Evolutionary conservation across 1,140 invertebrate species (phyloP).

Genomic region (Tetragnatha versicolor): DNA sequence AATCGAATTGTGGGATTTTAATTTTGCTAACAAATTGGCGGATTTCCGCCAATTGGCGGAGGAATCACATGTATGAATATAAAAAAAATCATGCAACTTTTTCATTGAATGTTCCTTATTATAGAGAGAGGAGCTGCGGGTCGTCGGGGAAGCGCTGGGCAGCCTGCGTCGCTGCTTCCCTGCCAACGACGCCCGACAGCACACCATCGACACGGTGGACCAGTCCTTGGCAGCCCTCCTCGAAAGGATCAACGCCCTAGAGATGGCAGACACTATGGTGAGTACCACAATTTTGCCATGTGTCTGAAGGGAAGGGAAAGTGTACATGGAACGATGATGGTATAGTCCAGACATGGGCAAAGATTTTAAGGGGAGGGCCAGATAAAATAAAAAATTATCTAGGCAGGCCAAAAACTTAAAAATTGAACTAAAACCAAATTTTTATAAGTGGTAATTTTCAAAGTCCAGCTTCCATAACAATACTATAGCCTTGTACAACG

Average conservation of each 20-base stretch:
- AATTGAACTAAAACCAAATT: too few species aligned
- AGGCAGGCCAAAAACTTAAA: too few species aligned
- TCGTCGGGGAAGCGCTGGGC: constrained; percentile 65
- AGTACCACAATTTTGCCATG: not conserved
- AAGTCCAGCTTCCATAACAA: too few species aligned
- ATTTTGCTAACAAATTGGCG: not conserved
- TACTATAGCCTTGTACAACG: too few species aligned
- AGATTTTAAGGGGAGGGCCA: too few species aligned
- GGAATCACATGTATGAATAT: not conserved
- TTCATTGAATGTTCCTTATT: not conserved
- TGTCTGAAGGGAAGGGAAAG: too few species aligned
- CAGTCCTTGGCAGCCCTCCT: constrained; percentile 65
- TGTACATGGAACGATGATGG: too few species aligned
- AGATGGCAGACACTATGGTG: constrained; percentile 25
- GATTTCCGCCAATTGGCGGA: not conserved
- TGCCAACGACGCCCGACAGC: constrained; percentile 64
- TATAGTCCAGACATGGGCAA: too few species aligned
- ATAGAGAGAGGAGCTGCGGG: constrained; percentile 64
- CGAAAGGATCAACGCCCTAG: constrained; percentile 61
- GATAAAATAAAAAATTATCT: too few species aligned
- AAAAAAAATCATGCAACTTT: not conserved
- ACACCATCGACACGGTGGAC: constrained; percentile 66
- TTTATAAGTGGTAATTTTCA: too few species aligned
- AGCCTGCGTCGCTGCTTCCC: constrained; percentile 64
- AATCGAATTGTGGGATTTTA: too few species aligned